Percentiles rank a stretch among this genome's conserved stretches.
phyloP scores from a whole-genome alignment of 2,888 invertebrate genomes.

The Drosophila koepferae region DNA sequence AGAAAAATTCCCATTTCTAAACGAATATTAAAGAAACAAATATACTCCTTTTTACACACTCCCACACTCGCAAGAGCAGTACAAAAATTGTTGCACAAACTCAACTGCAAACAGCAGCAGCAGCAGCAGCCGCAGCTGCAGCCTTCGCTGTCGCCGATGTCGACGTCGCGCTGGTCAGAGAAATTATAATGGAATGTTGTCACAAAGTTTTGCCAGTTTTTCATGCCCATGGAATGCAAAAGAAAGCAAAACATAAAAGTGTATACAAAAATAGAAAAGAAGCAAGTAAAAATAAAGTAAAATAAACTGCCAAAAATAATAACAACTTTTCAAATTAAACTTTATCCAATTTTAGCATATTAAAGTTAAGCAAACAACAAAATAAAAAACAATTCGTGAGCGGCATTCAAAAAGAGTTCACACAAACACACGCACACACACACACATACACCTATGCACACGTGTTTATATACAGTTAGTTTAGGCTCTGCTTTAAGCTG shows the following conservation, averaged over 20 bases:
- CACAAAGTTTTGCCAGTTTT: constrained; percentile 71
- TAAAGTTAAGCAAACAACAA: constrained; percentile 62
- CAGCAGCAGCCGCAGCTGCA: background rate
- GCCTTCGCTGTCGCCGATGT: background rate
- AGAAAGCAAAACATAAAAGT: constrained; percentile 18
- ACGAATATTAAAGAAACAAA: background rate
- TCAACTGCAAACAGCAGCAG: constrained; percentile 40
- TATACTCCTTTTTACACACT: background rate
- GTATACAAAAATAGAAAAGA: constrained; percentile 24
- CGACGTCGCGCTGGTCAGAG: constrained; percentile 45
- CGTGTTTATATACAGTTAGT: constrained; percentile 16
- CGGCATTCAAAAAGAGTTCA: constrained; percentile 34
- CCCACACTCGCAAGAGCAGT: background rate
- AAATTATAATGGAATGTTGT: constrained; percentile 81
- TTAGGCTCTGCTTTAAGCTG: constrained; percentile 21
- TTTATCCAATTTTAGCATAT: constrained; percentile 75
- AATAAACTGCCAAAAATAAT: constrained; percentile 64
- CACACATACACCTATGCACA: background rate
- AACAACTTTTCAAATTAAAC: constrained; percentile 81
- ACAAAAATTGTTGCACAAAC: constrained; percentile 59
- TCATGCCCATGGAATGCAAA: constrained; percentile 30
- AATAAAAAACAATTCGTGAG: constrained; percentile 51
- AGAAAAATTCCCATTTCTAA: background rate
- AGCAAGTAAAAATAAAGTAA: constrained; percentile 22
- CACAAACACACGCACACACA: background rate